Evolutionary conservation across 2,888 invertebrate genomes (phyloP).

Genomic region (Erannis defoliaria): DNA sequence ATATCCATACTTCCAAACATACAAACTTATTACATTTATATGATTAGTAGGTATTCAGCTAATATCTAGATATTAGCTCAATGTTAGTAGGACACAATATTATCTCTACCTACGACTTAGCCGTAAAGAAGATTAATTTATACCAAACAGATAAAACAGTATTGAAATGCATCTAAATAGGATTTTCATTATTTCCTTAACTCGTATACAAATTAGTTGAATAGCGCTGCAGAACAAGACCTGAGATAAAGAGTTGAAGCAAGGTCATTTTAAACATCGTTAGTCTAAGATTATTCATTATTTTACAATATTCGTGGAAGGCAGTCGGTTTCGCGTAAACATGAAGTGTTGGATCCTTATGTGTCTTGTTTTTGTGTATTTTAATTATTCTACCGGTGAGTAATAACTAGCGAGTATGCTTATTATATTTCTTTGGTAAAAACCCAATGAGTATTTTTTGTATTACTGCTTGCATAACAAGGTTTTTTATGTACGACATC

Average conservation of each 20-base stretch:
- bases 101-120: too few species aligned
- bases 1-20: too few species aligned
- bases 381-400: constrained; percentile 49
- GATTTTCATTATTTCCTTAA: constrained; percentile 34
- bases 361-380: constrained; percentile 48
- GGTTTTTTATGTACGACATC: too few species aligned
- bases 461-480: too few species aligned
- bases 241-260: constrained; percentile 41
- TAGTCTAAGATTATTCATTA: constrained; percentile 26
- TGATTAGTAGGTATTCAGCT: too few species aligned
- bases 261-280: constrained; percentile 40
- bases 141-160: constrained; percentile 5
- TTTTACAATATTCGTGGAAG: constrained; percentile 20
- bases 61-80: too few species aligned
- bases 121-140: constrained; percentile 1
- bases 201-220: constrained; percentile 42
- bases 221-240: constrained; percentile 27
- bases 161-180: constrained; percentile 14
- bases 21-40: too few species aligned
- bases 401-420: constrained; percentile 14
- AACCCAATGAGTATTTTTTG: background rate
- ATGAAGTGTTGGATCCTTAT: constrained; percentile 47
- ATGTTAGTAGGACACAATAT: too few species aligned
- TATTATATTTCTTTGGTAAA: background rate
- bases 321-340: constrained; percentile 33